Base-by-base conservation (phyloP, 1,140 invertebrate species). In the Cydia splendana region DNA sequence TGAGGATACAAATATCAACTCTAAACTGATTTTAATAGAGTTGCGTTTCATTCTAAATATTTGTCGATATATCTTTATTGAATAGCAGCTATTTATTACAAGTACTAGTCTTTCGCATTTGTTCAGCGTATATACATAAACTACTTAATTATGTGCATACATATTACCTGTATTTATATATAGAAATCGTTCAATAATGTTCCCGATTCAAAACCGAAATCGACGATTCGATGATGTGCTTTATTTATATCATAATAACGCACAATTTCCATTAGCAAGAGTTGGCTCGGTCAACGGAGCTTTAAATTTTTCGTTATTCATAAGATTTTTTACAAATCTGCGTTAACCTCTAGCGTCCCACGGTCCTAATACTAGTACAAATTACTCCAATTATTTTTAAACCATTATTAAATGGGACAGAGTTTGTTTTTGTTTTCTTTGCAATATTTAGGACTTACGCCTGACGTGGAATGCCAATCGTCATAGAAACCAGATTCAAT, bases 41-140 rank as follows among this genome's bases (percentile, higher is more conserved):
- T 24, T 62, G 9, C 9, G 3, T 24, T 24, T 62, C 15, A 62
- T 24, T 24, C n/a, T n/a, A 20, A 24, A 62, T 62, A 62, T 57
- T 7, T 18, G 4, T n/a, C 18, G 20, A 20, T 62, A 24, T 24
- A 24, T 24, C 6, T 24, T 24, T 62, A 62, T 24, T 62, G 9
- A 62, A 62, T 53, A 53, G n/a, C 5, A 53, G 51, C 6, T 24
- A 24, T 62, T 62, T 62, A 24, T 62, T 24, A 53, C 51, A 62
- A 62, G 20, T 62, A 62, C 57, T 62, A 62, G 57, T 62, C 57
- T 62, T 62, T 62, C 57, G 57, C 57, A 62, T 62, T 62, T 62
- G 18, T 62, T 62, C 57, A 62, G 18, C n/a, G 15, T 53, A 53
- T 24, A 62, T 62, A 62, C 2, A 62, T 24, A 62, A 62, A 62